Percentiles rank a stretch among this genome's conserved stretches.
Conservation (phyloP, 2,797 vertebrate genomes). For the Rhynchotus rufescens region DNA sequence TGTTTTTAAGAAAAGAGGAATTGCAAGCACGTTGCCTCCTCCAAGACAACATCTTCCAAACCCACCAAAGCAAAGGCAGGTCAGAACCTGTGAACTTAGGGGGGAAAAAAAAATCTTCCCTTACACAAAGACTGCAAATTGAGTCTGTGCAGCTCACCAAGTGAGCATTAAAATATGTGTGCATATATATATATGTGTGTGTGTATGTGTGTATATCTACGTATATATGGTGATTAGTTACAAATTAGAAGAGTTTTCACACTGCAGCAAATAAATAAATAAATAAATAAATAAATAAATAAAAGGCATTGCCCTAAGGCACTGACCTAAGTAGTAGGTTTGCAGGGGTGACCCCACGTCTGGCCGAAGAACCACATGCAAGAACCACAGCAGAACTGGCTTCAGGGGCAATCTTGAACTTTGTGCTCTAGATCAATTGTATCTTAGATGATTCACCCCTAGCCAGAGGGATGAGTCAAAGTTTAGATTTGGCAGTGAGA, state of each 20-base stretch:
- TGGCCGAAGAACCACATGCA: background rate
- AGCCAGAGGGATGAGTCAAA: background rate
- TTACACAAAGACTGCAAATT: rapidly evolving
- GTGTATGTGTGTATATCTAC: background rate
- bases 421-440: background rate
- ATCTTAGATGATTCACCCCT: background rate
- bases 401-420: background rate
- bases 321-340: rapidly evolving
- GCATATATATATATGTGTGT: background rate
- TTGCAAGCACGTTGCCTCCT: background rate
- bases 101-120: background rate
- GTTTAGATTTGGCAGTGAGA: background rate
- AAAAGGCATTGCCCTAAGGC: rapidly evolving
- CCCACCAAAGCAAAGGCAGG: background rate
- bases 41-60: rapidly evolving
- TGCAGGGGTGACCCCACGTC: rapidly evolving
- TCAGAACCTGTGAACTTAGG: background rate
- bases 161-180: background rate
- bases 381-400: background rate
- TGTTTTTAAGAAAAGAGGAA: background rate
- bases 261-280: too few relatives aligned
- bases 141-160: background rate
- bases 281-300: too few relatives aligned
- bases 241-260: background rate
- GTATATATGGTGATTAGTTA: background rate